Conservation (phyloP, 2,888 invertebrate species). For the Himalopsyche japonica region DNA sequence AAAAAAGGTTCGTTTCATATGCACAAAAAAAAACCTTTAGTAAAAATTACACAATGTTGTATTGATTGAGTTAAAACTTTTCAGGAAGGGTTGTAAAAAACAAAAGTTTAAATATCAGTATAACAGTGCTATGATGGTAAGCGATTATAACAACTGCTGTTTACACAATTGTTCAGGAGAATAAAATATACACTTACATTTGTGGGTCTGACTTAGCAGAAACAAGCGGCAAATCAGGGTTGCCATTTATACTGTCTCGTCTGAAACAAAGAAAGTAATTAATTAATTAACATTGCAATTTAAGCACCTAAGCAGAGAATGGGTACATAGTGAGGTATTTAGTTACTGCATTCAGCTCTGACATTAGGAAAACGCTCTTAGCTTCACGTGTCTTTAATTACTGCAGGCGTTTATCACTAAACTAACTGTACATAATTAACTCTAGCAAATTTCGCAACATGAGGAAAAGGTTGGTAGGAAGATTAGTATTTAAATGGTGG, state of each 20-base stretch:
- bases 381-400: neutral
- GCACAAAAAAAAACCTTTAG: too few species aligned
- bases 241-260: slow-evolving; percentile 38
- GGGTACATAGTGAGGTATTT: neutral
- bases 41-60: too few species aligned
- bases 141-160: too few species aligned
- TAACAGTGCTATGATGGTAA: too few species aligned
- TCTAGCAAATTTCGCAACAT: neutral
- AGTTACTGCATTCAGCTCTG: neutral
- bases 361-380: neutral
- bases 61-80: too few species aligned
- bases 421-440: neutral
- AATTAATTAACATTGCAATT: neutral
- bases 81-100: too few species aligned
- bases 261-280: slow-evolving; percentile 29
- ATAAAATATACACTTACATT: slow-evolving; percentile 23
- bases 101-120: too few species aligned
- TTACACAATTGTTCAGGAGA: too few species aligned
- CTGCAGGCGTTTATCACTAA: neutral
- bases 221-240: slow-evolving; percentile 34
- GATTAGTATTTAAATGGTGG: neutral
- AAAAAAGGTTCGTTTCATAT: too few species aligned
- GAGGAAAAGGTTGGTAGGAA: neutral
- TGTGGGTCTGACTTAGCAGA: slow-evolving; percentile 37
- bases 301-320: neutral